These are phyloP conservation scores for Bubo scandiacus DNA, from an alignment of 2,113 vertebrate species.

Conservation along the genomic window DNA sequence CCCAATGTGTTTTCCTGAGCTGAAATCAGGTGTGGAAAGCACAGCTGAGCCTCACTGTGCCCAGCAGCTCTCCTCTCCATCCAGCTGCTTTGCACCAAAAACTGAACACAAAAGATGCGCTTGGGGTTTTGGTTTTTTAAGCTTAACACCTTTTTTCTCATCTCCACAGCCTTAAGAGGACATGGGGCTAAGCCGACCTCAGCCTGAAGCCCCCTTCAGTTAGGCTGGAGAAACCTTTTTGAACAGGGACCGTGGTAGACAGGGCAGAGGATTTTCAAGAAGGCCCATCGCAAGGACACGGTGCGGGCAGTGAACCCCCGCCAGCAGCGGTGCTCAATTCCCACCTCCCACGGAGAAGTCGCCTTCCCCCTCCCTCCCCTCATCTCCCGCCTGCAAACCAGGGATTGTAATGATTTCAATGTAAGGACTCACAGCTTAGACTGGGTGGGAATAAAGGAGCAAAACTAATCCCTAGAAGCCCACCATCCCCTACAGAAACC, in stretches of 20 bases:
- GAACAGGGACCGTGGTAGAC: background rate
- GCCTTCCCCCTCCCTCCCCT: background rate
- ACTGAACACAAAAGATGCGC: background rate
- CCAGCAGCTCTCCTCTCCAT: background rate
- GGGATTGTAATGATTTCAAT: background rate
- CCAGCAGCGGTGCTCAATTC: accelerated
- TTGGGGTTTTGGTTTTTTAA: background rate
- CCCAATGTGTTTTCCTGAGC: background rate
- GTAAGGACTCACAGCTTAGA: background rate
- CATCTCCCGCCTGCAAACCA: background rate
- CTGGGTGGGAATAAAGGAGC: background rate
- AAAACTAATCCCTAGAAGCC: background rate
- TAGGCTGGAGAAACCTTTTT: background rate
- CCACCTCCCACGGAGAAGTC: background rate
- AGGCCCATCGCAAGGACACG: accelerated
- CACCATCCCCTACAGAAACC: background rate
- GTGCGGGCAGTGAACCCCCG: accelerated
- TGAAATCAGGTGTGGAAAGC: background rate
- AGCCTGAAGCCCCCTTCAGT: background rate
- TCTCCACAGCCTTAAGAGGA: background rate
- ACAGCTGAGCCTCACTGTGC: background rate
- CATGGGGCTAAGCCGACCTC: background rate
- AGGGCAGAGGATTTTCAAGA: background rate
- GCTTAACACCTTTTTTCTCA: background rate
- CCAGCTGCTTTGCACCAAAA: background rate